Base-by-base conservation (phyloP, 2,888 invertebrate genomes). In the Nemurella pictetii region DNA sequence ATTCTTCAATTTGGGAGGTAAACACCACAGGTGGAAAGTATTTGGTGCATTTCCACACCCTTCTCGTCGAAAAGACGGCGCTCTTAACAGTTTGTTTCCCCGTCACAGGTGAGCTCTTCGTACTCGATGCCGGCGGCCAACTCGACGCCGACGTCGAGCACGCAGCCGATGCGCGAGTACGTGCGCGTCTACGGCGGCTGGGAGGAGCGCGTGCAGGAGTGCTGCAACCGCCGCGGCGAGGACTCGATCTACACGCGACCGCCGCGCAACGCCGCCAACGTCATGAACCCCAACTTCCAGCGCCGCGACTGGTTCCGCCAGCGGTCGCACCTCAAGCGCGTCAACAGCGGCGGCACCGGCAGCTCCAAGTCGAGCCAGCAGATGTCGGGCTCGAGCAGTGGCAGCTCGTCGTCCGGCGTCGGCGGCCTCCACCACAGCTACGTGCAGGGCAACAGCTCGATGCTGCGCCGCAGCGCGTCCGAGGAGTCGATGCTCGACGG, bases 141-240 rank as follows among this genome's bases (percentile, higher is more conserved):
- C 90, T 88, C 91, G 89, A 86, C 87, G 89, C 15, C 86, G 84
- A 28, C 87, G 90, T 90, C 91, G 84, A 91, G 91, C 84, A 86
- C 86, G 75, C 87, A 90, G 91, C 87, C 90, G 90, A 90, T 87
- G 73, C 90, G 91, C 29, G 91, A 92, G 87, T 94, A 94, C 89
- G 92, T 93, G 3, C 91, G 94, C 85, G 93, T 94, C 0, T 94
- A 94, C 89, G 91, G 92, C 0, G 93, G 93, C 30, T 94, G 94
- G 94, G 94, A 94, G 88, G 91, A 92, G 73, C 88, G 92, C 85
- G 89, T 91, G 25, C 86, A 86, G 29, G 87, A 87, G 29, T 87
- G 87, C 32, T 88, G 87, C 75, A 87, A 87, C 28, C 84, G 86
- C 25, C 85, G 80, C 35, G 84, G 87, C 26, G 87, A 87, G 73